A percentile compares a stretch with the other conserved stretches of the same genome.
Evolutionary conservation across 2,888 invertebrate species (phyloP).

Genomic region (Latrodectus elegans): DNA sequence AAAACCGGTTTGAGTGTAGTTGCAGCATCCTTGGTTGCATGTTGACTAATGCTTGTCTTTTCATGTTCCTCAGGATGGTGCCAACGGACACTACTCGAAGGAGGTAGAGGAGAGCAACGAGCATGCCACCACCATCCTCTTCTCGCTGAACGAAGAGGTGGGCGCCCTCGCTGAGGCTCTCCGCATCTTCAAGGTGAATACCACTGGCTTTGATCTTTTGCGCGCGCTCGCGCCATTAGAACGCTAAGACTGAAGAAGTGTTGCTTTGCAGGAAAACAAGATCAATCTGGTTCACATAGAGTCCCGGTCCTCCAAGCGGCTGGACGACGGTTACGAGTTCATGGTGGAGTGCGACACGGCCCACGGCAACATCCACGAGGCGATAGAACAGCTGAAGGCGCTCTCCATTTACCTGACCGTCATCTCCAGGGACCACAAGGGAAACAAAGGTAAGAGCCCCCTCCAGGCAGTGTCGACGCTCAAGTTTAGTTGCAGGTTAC

Average conservation of each 20-base stretch:
- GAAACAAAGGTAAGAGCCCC: conserved; percentile 76
- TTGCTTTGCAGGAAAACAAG: conserved; percentile 74
- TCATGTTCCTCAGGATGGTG: too few relatives aligned
- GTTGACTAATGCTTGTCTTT: too few relatives aligned
- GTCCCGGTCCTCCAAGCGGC: conserved; percentile 89
- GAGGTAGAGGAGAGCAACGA: conserved; percentile 80
- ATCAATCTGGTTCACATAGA: conserved; percentile 95
- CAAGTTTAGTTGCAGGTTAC: too few relatives aligned
- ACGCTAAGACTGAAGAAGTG: not conserved
- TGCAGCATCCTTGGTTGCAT: too few relatives aligned
- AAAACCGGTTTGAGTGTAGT: too few relatives aligned
- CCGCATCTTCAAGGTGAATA: conserved; percentile 86
- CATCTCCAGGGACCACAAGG: conserved; percentile 86
- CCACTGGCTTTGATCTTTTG: not conserved
- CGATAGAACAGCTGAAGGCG: conserved; percentile 82
- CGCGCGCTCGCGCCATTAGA: not conserved
- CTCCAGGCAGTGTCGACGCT: not conserved
- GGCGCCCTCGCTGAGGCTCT: conserved; percentile 92
- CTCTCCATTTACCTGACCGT: conserved; percentile 88
- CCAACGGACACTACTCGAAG: conserved; percentile 81
- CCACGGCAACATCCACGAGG: conserved; percentile 82
- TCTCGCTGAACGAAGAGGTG: conserved; percentile 88
- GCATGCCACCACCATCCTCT: conserved; percentile 79
- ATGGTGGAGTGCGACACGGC: conserved; percentile 90
- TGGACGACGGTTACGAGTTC: conserved; percentile 88